Base-by-base conservation (phyloP, 2,888 invertebrate genomes). In the Cyclophora albipunctata region DNA sequence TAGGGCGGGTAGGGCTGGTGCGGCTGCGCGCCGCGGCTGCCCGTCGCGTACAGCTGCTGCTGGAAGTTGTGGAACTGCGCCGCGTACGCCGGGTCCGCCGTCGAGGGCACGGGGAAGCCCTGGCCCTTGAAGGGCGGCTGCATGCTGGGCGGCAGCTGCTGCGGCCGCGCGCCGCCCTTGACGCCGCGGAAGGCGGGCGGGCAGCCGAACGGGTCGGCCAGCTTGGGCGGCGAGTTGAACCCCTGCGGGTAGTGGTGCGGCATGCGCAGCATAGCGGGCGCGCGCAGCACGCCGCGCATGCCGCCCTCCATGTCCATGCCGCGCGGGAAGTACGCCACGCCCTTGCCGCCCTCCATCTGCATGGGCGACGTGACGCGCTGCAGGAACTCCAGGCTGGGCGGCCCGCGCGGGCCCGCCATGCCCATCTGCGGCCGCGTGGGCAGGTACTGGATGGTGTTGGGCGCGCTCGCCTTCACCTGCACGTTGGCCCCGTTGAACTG, bases 361-460 rank as follows among this genome's bases (percentile, higher is more conserved):
- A 95, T 91, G 0, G 97, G 97, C 76, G 95, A 95, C 33, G 96
- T 93, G 69, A 95, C 97, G 53, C 97, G 91, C 67, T 96, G 96
- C 50, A 97, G 86, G 83, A 97, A 97, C 69, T 97, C 96, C 58
- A 97, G 88, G 81, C 96, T 95, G 42, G 96, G 96, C 3, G 96
- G 96, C 5, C 94, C 94, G 45, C 96, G 89, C 1, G 94, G 94
- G 48, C 91, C 92, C 37, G 90, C 88, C 55, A 91, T 90, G 69
- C 92, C 91, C 68, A 93, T 93, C 75, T 96, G 96, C n/a, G 98
- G 96, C 83, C 97, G 91, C 48, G 97, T 96, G 34, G 98, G 98
- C 79, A 98, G 92, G 90, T 98, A 98, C 90, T 98, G 98, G 75
- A 98, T 98, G 41, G 98, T 98, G 83, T 98, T 98, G 0, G 98